A percentile compares a stretch with the other conserved stretches of the same genome.
Evolutionary conservation across 2,888 invertebrate genomes (phyloP).

Genomic region (Tiliacea aurago): DNA sequence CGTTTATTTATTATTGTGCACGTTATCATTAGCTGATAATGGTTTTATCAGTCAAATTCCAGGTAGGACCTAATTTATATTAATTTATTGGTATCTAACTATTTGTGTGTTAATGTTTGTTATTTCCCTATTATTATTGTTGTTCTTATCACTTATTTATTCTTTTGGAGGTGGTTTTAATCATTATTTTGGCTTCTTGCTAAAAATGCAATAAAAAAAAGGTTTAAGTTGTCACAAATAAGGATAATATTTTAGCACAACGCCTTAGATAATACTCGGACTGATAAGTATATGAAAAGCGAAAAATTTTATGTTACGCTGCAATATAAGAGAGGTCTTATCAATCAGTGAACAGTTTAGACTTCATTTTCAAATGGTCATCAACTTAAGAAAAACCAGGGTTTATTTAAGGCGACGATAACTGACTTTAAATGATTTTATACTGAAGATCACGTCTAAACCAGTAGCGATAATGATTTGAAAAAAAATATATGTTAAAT

Average conservation of each 20-base stretch:
- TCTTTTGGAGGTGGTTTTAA: neutral
- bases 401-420: too few relatives aligned
- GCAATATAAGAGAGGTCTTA: neutral
- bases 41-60: constrained; percentile 36
- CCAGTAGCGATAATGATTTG: too few relatives aligned
- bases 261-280: too few relatives aligned
- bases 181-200: neutral
- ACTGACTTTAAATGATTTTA: too few relatives aligned
- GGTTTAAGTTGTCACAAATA: too few relatives aligned
- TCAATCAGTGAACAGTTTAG: neutral
- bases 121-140: constrained; percentile 2
- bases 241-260: too few relatives aligned
- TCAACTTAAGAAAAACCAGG: neutral
- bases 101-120: neutral
- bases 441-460: too few relatives aligned
- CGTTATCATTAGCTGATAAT: constrained; percentile 26
- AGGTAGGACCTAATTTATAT: constrained; percentile 9
- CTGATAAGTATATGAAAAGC: too few relatives aligned
- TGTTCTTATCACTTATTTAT: neutral
- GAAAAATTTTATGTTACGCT: too few relatives aligned
- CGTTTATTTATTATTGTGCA: neutral
- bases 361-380: neutral
- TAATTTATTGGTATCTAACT: neutral
- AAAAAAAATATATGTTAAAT: too few relatives aligned
- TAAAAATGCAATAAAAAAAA: too few relatives aligned